These are phyloP conservation scores for Noturus placidus DNA, from an alignment of 2,113 vertebrate genomes.

Conservation along the genomic window DNA sequence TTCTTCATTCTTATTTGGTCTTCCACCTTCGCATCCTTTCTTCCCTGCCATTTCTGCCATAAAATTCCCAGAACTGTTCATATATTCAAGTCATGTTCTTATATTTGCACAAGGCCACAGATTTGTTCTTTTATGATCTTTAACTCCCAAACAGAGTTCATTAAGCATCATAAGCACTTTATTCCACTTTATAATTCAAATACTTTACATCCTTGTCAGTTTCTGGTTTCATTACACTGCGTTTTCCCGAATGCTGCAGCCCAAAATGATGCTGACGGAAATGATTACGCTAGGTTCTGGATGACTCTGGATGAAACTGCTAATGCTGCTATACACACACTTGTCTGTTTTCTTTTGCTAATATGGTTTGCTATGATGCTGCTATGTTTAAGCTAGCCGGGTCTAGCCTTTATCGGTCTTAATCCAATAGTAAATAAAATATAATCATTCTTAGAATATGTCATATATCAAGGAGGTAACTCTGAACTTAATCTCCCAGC, in stretches of 20 bases:
- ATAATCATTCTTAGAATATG: neutral
- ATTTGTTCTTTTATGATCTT: neutral
- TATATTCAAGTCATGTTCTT: neutral
- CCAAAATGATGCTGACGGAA: neutral
- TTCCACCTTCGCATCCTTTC: conserved; percentile 51
- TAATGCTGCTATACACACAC: neutral
- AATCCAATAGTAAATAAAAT: neutral
- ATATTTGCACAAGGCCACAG: conserved; percentile 5
- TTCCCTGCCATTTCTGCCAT: conserved; percentile 18
- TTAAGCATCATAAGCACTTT: neutral
- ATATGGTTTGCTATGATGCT: neutral
- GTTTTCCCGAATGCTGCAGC: neutral
- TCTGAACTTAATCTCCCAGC: no score
- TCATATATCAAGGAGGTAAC: no score
- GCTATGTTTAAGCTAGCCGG: neutral
- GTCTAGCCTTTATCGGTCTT: neutral
- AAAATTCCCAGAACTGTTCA: conserved; percentile 25
- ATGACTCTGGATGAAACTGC: neutral
- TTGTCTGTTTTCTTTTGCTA: neutral
- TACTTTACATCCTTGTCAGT: neutral
- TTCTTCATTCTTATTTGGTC: conserved; percentile 52
- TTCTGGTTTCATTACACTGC: neutral
- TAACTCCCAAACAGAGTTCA: neutral
- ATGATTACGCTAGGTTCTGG: neutral
- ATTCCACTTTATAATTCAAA: conserved; percentile 4